A percentile compares a stretch with the other conserved stretches of the same genome.
These are phyloP conservation scores for Euura saliciscinereae DNA, from an alignment of 1,140 invertebrate genomes.

Conservation along the genomic window DNA sequence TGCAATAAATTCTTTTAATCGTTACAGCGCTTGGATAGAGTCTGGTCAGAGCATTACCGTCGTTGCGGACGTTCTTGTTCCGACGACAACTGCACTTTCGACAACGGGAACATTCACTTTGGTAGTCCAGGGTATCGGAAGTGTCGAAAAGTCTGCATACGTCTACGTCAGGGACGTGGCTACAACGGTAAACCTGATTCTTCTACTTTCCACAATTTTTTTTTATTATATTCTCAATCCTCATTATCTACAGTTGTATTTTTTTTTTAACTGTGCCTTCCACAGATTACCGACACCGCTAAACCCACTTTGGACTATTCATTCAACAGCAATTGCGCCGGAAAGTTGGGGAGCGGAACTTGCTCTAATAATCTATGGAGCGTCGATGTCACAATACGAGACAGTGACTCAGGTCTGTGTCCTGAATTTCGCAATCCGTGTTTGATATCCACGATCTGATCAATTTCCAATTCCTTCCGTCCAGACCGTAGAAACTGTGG, in stretches of 20 bases:
- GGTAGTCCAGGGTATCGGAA: conserved; percentile 39
- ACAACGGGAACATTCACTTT: conserved; percentile 65
- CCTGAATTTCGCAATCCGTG: no score
- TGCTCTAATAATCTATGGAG: conserved; percentile 68
- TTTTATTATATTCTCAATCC: background rate
- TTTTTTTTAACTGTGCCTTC: conserved; percentile 10
- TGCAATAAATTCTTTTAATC: background rate
- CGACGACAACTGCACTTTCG: conserved; percentile 51
- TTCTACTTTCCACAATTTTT: background rate
- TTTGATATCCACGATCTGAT: no score
- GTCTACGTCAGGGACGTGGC: conserved; percentile 49
- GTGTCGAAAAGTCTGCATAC: conserved; percentile 53
- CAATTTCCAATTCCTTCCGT: no score
- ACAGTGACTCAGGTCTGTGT: conserved; percentile 58
- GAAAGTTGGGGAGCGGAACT: conserved; percentile 43
- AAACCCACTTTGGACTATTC: conserved; percentile 59
- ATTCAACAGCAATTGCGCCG: conserved; percentile 63
- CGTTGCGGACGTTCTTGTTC: conserved; percentile 60
- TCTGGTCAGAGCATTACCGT: conserved; percentile 62
- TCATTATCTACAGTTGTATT: no score
- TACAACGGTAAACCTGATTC: conserved; percentile 26
- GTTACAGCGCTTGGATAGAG: conserved; percentile 55
- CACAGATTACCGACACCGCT: conserved; percentile 46
- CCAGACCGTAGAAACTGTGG: no score
- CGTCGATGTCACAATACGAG: conserved; percentile 64